These are phyloP conservation scores for Sardina pilchardus DNA, from an alignment of 2,113 vertebrate genomes.

Conservation along the genomic window DNA sequence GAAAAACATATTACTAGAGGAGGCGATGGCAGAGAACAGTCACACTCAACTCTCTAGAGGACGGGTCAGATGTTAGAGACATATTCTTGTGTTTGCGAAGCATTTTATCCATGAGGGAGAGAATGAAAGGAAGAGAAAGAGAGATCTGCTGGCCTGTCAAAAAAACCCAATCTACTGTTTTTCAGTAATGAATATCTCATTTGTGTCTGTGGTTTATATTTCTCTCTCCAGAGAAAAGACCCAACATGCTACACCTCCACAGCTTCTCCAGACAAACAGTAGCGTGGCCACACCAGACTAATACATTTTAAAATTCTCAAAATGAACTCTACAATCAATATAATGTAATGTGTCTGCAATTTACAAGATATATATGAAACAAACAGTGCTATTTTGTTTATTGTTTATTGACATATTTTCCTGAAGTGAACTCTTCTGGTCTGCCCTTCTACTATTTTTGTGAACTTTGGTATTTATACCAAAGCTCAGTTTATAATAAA, in stretches of 20 bases:
- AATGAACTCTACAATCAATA: not conserved
- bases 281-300: not conserved
- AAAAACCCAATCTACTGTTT: not conserved
- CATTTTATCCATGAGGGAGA: not conserved
- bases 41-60: not conserved
- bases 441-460: not conserved
- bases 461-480: not conserved
- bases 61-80: not conserved
- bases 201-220: not conserved
- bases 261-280: not conserved
- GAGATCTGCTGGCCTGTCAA: not conserved
- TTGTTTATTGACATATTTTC: not conserved
- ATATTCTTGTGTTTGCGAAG: not conserved
- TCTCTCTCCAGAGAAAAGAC: not conserved
- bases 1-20: not conserved
- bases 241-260: not conserved
- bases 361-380: not conserved
- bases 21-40: not conserved
- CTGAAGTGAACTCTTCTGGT: not conserved
- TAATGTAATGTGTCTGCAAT: not conserved
- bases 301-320: not conserved
- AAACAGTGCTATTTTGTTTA: not conserved
- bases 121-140: not conserved
- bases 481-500: not conserved
- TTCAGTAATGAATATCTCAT: not conserved